Evolutionary conservation across 1,140 invertebrate genomes (phyloP), one percentile per base, ranked within the genome.

Genomic region (Cotesia glomerata): DNA sequence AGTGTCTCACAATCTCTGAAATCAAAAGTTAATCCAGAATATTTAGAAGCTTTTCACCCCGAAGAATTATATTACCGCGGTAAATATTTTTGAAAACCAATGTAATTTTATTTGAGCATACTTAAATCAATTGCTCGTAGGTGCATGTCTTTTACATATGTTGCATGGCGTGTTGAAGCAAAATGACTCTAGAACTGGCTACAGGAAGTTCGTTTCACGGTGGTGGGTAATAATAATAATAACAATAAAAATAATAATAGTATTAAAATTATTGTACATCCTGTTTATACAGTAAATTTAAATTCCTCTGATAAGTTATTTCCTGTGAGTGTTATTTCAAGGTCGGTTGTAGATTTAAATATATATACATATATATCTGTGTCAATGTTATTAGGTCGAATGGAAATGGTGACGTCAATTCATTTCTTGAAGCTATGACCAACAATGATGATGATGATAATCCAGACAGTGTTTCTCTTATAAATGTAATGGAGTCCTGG

Each of bases 61-160:
- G 45, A 75, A 2, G 73, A 78, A 32, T 76, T 78, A 39, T 77
- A 81, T 5, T 65, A 68, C 16, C 83, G 82, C 78, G 83, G 84
- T 85, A 72, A 70, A 64, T 51, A 51, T 64, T 14, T 36, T 56
- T 54, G 36, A n/a, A 36, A 68, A 16, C 18, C 13, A 13, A 58
- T 32, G 26, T 59, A 39, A 0, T 51, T 51, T 26, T 36, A 14
- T 26, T 32, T 71, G 49, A 7, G 13, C 45, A 13, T 51, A 49
- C 13, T 64, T 32, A 73, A 39, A 62, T 49, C 62, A 63, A 34
- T 66, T 73, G 16, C 73, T 81, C 68, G 71, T 89, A 91, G 92
- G 91, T 75, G 90, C 89, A 69, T 90, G 90, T 64, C 83, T 94
- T 49, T 90, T 94, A 72, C 85, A 91, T 64, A 94, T 93, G 93